Evolutionary conservation across 2,113 vertebrate species (phyloP).

Genomic region (Atherinomorus stipes): DNA sequence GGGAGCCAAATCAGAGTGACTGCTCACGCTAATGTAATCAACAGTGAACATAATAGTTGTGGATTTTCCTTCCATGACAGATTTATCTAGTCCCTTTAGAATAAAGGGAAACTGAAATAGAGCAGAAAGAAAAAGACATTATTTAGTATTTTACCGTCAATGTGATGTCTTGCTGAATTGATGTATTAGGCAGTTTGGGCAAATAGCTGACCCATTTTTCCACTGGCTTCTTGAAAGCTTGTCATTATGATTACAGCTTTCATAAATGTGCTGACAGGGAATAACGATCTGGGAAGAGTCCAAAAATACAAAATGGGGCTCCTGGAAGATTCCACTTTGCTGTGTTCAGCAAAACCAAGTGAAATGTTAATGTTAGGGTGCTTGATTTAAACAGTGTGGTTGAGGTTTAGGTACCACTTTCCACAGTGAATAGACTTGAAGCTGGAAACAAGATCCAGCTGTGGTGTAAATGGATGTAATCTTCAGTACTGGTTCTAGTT

Average conservation of each 20-base stretch:
- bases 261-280: constrained; percentile 73
- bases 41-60: not conserved
- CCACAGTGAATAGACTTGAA: constrained; percentile 23
- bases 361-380: constrained; percentile 46
- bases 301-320: constrained; percentile 47
- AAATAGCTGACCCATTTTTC: constrained; percentile 62
- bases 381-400: constrained; percentile 43
- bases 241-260: constrained; percentile 72
- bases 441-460: constrained; percentile 57
- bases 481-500: constrained; percentile 11
- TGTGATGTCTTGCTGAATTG: constrained; percentile 39
- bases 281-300: constrained; percentile 52
- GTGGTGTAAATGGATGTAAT: constrained; percentile 36
- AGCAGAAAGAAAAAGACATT: constrained; percentile 17
- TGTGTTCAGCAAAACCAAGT: constrained; percentile 54
- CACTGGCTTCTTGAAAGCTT: constrained; percentile 60
- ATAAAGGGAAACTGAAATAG: constrained; percentile 13
- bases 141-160: constrained; percentile 20
- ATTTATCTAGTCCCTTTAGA: not conserved
- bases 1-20: not conserved
- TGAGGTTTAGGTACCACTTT: constrained; percentile 37
- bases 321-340: constrained; percentile 51
- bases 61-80: not conserved
- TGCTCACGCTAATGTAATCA: not conserved
- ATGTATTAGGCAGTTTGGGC: constrained; percentile 46